A percentile compares a stretch with the other conserved stretches of the same genome.
Conservation (phyloP, 1,140 invertebrate genomes). For the Gonioctena quinquepunctata region DNA sequence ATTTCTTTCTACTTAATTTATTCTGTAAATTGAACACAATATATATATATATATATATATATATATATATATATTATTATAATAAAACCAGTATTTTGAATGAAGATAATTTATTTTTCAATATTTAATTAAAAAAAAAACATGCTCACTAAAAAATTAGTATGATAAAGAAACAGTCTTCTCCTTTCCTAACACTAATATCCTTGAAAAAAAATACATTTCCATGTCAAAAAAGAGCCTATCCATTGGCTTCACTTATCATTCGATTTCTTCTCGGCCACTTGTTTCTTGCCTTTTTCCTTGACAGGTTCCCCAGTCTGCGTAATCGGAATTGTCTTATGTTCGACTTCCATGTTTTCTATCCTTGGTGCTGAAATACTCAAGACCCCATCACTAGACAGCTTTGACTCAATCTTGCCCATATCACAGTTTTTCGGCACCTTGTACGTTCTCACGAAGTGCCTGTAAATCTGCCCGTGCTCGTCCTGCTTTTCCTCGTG, state of each 20-base stretch:
- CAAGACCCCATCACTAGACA: slow-evolving; percentile 77
- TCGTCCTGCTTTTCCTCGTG: slow-evolving; percentile 77
- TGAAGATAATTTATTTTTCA: too few species aligned
- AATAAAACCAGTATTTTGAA: too few species aligned
- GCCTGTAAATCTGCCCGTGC: slow-evolving; percentile 73
- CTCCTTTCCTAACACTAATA: background rate
- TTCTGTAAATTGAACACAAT: too few species aligned
- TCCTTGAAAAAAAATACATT: background rate
- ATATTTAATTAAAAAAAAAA: too few species aligned
- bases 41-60: too few species aligned
- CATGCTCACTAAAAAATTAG: background rate
- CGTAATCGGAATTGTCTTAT: slow-evolving; percentile 32
- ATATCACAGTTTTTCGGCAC: slow-evolving; percentile 70
- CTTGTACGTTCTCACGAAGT: slow-evolving; percentile 72
- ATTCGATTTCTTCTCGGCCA: background rate
- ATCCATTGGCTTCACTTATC: background rate
- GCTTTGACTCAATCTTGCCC: slow-evolving; percentile 66
- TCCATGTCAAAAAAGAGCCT: too few species aligned
- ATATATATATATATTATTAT: too few species aligned
- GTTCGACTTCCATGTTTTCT: background rate
- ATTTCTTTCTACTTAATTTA: too few species aligned
- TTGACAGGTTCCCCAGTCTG: slow-evolving; percentile 38
- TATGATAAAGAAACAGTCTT: background rate
- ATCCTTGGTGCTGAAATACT: slow-evolving; percentile 65
- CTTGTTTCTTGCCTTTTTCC: slow-evolving; percentile 22